Conservation (phyloP, 2,888 invertebrate genomes). For the Plutella xylostella region DNA sequence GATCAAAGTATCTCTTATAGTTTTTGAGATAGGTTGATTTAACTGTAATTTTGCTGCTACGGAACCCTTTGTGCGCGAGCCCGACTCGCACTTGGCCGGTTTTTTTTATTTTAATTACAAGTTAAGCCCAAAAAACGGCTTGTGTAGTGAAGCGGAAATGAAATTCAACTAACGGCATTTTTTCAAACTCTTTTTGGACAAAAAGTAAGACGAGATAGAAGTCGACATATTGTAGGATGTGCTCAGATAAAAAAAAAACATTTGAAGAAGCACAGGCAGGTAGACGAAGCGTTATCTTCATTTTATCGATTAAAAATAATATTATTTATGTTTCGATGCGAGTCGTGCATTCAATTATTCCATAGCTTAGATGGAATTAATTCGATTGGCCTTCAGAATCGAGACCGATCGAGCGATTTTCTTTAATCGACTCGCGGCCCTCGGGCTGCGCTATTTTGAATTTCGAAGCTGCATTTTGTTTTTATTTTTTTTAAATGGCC, state of each 20-base stretch:
- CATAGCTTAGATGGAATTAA: slow-evolving; percentile 8
- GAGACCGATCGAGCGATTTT: slow-evolving; percentile 31
- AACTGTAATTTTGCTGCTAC: too few relatives aligned
- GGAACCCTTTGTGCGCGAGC: too few relatives aligned
- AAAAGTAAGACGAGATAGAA: slow-evolving; percentile 50
- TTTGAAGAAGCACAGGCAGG: slow-evolving; percentile 18
- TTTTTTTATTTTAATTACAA: slow-evolving; percentile 60
- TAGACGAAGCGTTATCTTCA: slow-evolving; percentile 8
- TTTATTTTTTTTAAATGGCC: slow-evolving; percentile 46
- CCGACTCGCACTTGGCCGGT: too few relatives aligned
- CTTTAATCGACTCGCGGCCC: slow-evolving; percentile 26
- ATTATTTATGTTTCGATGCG: slow-evolving; percentile 5
- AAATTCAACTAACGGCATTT: slow-evolving; percentile 60
- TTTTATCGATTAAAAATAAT: slow-evolving; percentile 4
- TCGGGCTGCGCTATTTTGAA: slow-evolving; percentile 50
- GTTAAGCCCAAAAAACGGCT: slow-evolving; percentile 49
- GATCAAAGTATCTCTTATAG: too few relatives aligned
- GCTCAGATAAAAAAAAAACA: slow-evolving; percentile 42
- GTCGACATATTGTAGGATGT: slow-evolving; percentile 49
- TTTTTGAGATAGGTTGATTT: too few relatives aligned
- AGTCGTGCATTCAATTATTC: slow-evolving; percentile 10
- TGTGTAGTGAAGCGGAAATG: slow-evolving; percentile 63
- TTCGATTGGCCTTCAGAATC: neutral
- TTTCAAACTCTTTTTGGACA: slow-evolving; percentile 40
- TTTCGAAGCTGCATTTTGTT: slow-evolving; percentile 39